A percentile compares a stretch with the other conserved stretches of the same genome.
phyloP scores from a whole-genome alignment of 2,797 vertebrate species.

The Falco concolor region DNA sequence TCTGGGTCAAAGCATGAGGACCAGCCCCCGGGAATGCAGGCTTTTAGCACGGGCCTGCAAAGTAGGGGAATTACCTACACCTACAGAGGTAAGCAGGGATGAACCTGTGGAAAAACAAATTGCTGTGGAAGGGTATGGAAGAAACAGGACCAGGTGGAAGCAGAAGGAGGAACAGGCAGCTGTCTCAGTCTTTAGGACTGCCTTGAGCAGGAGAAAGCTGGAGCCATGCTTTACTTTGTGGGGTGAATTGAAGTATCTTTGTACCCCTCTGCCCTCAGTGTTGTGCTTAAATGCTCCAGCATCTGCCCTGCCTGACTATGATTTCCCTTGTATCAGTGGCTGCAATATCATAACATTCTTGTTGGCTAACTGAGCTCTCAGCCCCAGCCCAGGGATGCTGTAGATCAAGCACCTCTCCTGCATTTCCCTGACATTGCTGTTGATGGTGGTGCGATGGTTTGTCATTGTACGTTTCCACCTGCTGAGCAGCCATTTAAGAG shows the following conservation, averaged over 20 bases:
- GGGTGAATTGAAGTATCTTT: not conserved
- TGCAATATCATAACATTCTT: not conserved
- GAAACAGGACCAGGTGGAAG: not conserved
- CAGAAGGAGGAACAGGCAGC: not conserved
- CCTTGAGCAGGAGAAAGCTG: not conserved
- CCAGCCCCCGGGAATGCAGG: not conserved
- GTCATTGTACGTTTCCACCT: not conserved
- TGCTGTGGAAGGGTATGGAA: not conserved
- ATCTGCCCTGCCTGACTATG: not conserved
- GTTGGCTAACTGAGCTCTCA: not conserved
- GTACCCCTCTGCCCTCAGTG: not conserved
- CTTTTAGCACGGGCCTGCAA: not conserved
- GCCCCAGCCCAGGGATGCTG: not conserved
- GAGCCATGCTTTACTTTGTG: not conserved
- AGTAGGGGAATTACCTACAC: not conserved
- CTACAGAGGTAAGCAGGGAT: not conserved
- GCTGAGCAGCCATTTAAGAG: not conserved
- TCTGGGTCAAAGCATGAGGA: not conserved
- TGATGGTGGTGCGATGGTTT: not conserved
- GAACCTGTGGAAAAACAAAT: not conserved
- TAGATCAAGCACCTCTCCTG: slow-evolving; percentile 1
- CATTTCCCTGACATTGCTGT: not conserved
- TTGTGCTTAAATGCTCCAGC: not conserved
- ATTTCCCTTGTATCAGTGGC: not conserved
- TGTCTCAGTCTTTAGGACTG: not conserved